Base-by-base conservation (phyloP, 2,797 vertebrate species). In the Erethizon dorsatum region DNA sequence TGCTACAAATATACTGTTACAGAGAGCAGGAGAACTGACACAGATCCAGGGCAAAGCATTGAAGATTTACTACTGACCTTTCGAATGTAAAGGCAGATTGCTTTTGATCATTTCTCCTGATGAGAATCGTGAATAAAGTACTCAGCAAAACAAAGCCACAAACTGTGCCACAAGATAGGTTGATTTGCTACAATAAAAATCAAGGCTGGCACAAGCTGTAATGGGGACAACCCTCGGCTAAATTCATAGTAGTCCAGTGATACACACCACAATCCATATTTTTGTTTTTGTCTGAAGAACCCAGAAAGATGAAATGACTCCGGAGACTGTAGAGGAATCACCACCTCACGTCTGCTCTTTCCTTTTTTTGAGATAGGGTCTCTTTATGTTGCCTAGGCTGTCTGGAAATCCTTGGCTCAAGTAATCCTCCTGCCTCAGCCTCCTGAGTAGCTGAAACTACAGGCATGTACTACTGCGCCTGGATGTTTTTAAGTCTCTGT, bases 131-230 rank as follows among this genome's bases (percentile, higher is more conserved):
- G 37, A 80, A 59, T 79, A 80, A 71, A 83, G 4, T 50, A 88
- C 91, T 85, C 11, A 80, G 45, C 22, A 61, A 61, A 67, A 47
- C 7, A 61, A 52, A 84, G 31, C 18, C 37, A 52, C 54, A 85
- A 67, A 24, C 8, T 17, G 8, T 65, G 10, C 8, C 67, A 83
- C 57, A 80, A 14, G 14, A n/a, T 47, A 12, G 56, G 24, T 14
- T 90, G 45, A 18, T 88, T 75, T 94, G 20, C 45, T 91, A 37
- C 26, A 78, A 54, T 85, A 91, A 85, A 93, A 71, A 52, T 85
- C 12, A 2, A 75, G 37, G 78, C 71, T 90, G 71, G 89, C 9
- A 13, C 28, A 79, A 24, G 22, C 54, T 83, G 14, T 28, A 50
- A 56, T 5, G 86, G 41, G n/a, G 18, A 24, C 37, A 73, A 15